These are phyloP conservation scores for Busseola fusca DNA, from an alignment of 2,888 invertebrate genomes.

Conservation along the genomic window DNA sequence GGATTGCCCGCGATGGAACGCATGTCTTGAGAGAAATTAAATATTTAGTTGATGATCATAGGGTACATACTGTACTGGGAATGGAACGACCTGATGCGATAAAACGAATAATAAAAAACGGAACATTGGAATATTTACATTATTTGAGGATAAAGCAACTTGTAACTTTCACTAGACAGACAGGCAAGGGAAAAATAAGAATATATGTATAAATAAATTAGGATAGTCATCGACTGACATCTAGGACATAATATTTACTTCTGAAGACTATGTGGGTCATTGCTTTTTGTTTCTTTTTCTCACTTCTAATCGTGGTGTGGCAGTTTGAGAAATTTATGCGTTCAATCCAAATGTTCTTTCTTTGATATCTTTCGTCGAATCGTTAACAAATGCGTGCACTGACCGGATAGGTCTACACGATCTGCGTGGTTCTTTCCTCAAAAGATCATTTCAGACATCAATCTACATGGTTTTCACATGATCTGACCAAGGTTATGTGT, in stretches of 20 bases:
- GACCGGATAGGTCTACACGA: background rate
- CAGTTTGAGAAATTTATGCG: too few relatives aligned
- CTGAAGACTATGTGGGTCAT: background rate
- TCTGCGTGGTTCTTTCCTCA: too few relatives aligned
- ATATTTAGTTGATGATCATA: background rate
- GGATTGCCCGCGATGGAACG: constrained; percentile 4
- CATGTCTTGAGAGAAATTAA: background rate
- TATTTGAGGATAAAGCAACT: background rate
- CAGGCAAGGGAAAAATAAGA: background rate
- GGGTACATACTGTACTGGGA: too few relatives aligned
- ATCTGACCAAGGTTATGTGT: too few relatives aligned
- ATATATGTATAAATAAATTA: too few relatives aligned
- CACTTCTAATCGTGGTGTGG: too few relatives aligned
- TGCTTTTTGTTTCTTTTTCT: background rate
- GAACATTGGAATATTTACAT: background rate
- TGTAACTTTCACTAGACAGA: background rate
- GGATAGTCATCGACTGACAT: background rate
- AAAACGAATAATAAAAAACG: background rate
- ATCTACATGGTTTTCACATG: too few relatives aligned
- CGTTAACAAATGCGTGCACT: too few relatives aligned
- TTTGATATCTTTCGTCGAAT: background rate
- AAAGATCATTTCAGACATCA: too few relatives aligned
- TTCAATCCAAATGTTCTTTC: background rate
- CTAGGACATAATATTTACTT: background rate
- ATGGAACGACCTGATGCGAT: background rate